Evolutionary conservation across 2,888 invertebrate species (phyloP), one percentile per base, ranked within the genome.

Genomic region (Nephrotoma appendiculata): DNA sequence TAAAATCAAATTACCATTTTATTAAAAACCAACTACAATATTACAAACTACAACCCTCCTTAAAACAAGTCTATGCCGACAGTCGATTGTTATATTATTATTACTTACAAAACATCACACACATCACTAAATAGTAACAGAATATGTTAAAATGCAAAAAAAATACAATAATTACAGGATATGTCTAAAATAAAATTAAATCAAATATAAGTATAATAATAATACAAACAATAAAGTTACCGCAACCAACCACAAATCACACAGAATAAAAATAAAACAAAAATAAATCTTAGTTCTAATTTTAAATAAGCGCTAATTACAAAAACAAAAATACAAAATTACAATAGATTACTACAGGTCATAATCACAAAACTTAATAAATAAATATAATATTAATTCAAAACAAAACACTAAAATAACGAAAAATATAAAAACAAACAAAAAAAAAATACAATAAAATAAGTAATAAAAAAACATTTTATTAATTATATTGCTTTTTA

Each of bases 51-150:
- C 92, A 92, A 92, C 91, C 91, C 91, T 91, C 92, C 92, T 91
- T 90, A 90, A 90, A 92, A 92, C 92, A 90, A 92, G 92, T 92
- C 93, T 92, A 93, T 92, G 93, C 93, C 93, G 93, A 93, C 93
- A 93, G 93, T 93, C 91, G 91, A 91, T 91, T 91, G 91, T 91
- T 89, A 88, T 87, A 89, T 86, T 83, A 87, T 87, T 84, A 85
- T 44, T 45, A 85, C 83, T 52, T 52, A 45, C 15, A 43, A 44
- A 85, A 85, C 45, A 86, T 45, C 86, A 86, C 87, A 86, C 87
- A 88, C 88, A 41, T 41, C 41, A 41, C n/a, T 41, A 83, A 84
- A 84, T 84, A 42, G 41, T 84, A 84, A 84, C 6, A 84, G 31
- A 2, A 3, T 31, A 31, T 31, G 31, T 31, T 31, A 31, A 31